phyloP scores from a whole-genome alignment of 2,888 invertebrate genomes.

The Apantesis nais region DNA sequence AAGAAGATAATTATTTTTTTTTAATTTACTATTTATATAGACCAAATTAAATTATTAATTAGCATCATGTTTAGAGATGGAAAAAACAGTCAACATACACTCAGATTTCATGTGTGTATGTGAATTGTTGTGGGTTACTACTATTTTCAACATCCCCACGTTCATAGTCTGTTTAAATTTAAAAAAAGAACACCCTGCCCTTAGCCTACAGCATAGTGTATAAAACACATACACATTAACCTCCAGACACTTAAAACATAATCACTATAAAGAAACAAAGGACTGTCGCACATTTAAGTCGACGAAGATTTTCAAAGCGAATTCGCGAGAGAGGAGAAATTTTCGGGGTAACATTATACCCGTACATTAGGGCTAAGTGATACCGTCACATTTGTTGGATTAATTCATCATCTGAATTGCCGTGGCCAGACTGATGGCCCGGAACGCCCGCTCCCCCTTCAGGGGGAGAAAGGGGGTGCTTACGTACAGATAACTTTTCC shows the following conservation, averaged over 20 bases:
- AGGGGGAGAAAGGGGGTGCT: constrained; percentile 45
- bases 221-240: constrained; percentile 54
- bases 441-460: constrained; percentile 67
- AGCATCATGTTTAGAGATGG: not conserved
- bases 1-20: too few relatives aligned
- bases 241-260: constrained; percentile 52
- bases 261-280: constrained; percentile 64
- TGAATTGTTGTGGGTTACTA: too few relatives aligned
- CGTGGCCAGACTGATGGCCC: constrained; percentile 85
- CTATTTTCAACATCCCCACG: not conserved
- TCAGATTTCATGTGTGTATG: not conserved
- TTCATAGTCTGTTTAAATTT: not conserved
- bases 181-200: not conserved
- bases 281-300: constrained; percentile 62
- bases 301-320: constrained; percentile 67
- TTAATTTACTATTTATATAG: too few relatives aligned
- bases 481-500: constrained; percentile 63
- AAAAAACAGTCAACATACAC: not conserved
- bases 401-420: constrained; percentile 86
- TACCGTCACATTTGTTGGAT: constrained; percentile 86
- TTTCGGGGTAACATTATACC: constrained; percentile 84
- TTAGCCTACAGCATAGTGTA: constrained; percentile 21
- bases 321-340: constrained; percentile 61
- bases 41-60: too few relatives aligned
- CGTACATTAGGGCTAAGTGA: constrained; percentile 86